A percentile compares a stretch with the other conserved stretches of the same genome.
phyloP scores from a whole-genome alignment of 1,140 invertebrate species.

The Drosophila nikananu region DNA sequence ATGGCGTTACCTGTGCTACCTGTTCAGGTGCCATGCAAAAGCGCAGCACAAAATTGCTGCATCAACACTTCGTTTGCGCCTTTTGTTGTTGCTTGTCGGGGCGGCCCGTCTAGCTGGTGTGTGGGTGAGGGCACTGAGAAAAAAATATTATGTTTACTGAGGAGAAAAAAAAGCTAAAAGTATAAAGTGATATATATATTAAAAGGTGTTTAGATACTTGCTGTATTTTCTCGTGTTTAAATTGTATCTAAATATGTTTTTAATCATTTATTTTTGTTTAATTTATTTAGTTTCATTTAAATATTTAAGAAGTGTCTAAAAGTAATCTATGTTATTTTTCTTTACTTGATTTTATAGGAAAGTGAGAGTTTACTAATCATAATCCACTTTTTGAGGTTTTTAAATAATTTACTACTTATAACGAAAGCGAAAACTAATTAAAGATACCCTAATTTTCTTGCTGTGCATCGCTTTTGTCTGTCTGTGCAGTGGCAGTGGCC shows the following conservation, averaged over 20 bases:
- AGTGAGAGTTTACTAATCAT: background rate
- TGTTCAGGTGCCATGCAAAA: conserved; percentile 61
- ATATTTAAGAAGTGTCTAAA: background rate
- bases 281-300: too few species aligned
- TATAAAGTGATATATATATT: too few species aligned
- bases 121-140: conserved; percentile 2
- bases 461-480: conserved; percentile 9
- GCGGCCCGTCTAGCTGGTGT: conserved; percentile 16
- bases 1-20: conserved; percentile 24
- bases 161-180: fast-evolving
- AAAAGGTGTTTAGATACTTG: background rate
- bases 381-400: fast-evolving
- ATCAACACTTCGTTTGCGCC: conserved; percentile 80
- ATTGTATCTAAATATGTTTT: background rate
- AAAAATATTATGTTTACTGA: background rate
- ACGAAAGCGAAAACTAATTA: background rate
- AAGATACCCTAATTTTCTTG: background rate
- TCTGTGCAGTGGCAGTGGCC: conserved; percentile 19
- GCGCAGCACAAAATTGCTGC: conserved; percentile 77
- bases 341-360: too few species aligned
- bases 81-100: conserved; percentile 44
- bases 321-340: too few species aligned
- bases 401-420: background rate
- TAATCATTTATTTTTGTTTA: background rate
- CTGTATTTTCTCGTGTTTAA: background rate